phyloP scores from a whole-genome alignment of 2,888 invertebrate species.

The Aphelenchoides bicaudatus region DNA sequence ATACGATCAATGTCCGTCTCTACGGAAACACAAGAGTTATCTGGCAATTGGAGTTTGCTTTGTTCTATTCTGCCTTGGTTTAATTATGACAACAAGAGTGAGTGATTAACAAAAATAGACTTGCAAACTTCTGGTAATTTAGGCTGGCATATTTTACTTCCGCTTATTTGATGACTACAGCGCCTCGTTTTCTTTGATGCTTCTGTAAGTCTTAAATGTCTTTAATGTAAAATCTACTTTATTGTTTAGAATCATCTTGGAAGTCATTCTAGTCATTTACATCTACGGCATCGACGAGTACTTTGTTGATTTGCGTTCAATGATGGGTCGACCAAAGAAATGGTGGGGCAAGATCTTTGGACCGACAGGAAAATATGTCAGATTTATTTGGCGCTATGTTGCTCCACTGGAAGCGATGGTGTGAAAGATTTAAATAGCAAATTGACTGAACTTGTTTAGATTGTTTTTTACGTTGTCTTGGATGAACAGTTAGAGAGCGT shows the following conservation, averaged over 20 bases:
- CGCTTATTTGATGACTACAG: slow-evolving; percentile 47
- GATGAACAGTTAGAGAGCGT: slow-evolving; percentile 30
- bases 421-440: slow-evolving; percentile 6
- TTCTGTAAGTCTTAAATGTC: too few species aligned
- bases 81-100: slow-evolving; percentile 42
- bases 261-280: slow-evolving; percentile 36
- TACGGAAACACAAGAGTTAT: slow-evolving; percentile 34
- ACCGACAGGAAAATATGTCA: slow-evolving; percentile 37
- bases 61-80: slow-evolving; percentile 35
- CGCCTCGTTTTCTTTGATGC: slow-evolving; percentile 44
- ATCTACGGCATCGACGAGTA: slow-evolving; percentile 44
- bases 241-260: slow-evolving; percentile 21
- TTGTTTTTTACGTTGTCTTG: slow-evolving; percentile 32
- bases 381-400: slow-evolving; percentile 34
- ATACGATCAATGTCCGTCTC: slow-evolving; percentile 39
- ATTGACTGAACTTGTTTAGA: slow-evolving; percentile 15
- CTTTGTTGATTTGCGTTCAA: slow-evolving; percentile 37
- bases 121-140: slow-evolving; percentile 13
- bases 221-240: too few species aligned
- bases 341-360: slow-evolving; percentile 24
- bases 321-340: slow-evolving; percentile 42
- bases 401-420: slow-evolving; percentile 31
- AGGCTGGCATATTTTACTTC: slow-evolving; percentile 51
- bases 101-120: slow-evolving; percentile 5
- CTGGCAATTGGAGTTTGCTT: slow-evolving; percentile 37